Conservation (phyloP, 2,797 vertebrate genomes). For the Triplophysa bombifrons region DNA sequence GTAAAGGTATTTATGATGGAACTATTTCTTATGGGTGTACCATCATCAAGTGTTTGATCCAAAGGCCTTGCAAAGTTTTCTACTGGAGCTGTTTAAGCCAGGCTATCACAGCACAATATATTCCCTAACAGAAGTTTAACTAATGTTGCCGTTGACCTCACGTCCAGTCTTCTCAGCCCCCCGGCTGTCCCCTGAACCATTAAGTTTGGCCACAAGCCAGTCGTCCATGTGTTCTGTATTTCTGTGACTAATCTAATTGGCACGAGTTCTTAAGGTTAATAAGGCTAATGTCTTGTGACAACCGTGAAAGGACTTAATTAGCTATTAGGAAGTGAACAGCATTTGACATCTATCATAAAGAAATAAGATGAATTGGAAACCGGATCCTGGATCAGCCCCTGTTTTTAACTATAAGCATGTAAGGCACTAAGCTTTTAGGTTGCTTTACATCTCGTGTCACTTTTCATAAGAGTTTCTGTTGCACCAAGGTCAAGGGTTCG, state of each 20-base stretch:
- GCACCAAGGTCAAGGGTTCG: no score
- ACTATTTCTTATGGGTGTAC: background rate
- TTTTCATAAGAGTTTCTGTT: background rate
- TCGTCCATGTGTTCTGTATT: background rate
- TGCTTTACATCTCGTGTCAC: background rate
- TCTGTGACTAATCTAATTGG: background rate
- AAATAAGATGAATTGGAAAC: background rate
- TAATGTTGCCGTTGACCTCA: background rate
- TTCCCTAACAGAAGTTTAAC: background rate
- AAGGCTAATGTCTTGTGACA: constrained; percentile 41
- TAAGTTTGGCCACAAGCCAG: constrained; percentile 26
- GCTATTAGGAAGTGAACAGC: constrained; percentile 33
- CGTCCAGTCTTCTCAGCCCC: background rate
- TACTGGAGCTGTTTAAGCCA: background rate
- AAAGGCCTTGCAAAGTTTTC: background rate
- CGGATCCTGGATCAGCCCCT: constrained; percentile 8
- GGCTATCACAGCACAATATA: background rate
- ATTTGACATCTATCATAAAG: constrained; percentile 35
- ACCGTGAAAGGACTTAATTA: constrained; percentile 39
- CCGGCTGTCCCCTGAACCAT: constrained; percentile 7
- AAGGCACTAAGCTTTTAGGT: no score
- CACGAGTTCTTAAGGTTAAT: constrained; percentile 30
- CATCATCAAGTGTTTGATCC: background rate
- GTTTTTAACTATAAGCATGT: background rate
- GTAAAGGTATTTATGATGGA: no score